Evolutionary conservation across 2,888 invertebrate species (phyloP), one percentile per base, ranked within the genome.

Genomic region (Mythimna impura): DNA sequence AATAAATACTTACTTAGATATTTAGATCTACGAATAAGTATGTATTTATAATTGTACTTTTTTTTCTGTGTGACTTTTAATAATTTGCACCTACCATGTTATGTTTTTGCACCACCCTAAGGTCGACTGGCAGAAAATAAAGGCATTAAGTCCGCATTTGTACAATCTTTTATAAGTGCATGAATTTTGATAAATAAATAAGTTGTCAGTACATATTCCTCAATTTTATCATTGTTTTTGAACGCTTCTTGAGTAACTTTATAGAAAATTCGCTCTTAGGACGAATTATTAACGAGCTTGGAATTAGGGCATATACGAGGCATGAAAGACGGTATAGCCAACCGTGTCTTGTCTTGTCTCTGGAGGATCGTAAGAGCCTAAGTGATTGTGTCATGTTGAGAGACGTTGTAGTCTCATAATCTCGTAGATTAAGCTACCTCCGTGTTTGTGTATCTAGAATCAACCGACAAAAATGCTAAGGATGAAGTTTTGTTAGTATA

Each of bases 361-460:
- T 3, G 1, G 54, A 50, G 54, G 10, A 43, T 60, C 17, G 14
- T 54, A 34, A 47, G 47, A 64, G 54, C 5, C 40, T 54, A 36
- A 77, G 66, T 63, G 74, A 50, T 80, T 30, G 30, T 77, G 60
- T 52, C 55, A 64, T 64, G 57, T 66, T 54, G 36, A 65, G 30
- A 55, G 40, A 62, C 52, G 20, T 9, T 17, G 36, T 61, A 50
- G 30, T 65, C 14, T 61, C 12, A 20, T 43, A 65, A 62, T 47
- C 54, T 57, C 17, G 36, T 57, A 30, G 14, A 61, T 79, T 43
- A 22, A 47, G 36, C 60, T 52, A 54, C 34, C 9, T 50, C 17
- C 17, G 20, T 50, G 6, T 12, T 52, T 14, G 30, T 40, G 40
- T 8, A 14, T 58, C 20, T 8, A 58, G 2, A 58, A 58, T 66